A percentile compares a stretch with the other conserved stretches of the same genome.
Evolutionary conservation across 2,113 vertebrate species (phyloP).

Genomic region (Plestiodon gilberti): DNA sequence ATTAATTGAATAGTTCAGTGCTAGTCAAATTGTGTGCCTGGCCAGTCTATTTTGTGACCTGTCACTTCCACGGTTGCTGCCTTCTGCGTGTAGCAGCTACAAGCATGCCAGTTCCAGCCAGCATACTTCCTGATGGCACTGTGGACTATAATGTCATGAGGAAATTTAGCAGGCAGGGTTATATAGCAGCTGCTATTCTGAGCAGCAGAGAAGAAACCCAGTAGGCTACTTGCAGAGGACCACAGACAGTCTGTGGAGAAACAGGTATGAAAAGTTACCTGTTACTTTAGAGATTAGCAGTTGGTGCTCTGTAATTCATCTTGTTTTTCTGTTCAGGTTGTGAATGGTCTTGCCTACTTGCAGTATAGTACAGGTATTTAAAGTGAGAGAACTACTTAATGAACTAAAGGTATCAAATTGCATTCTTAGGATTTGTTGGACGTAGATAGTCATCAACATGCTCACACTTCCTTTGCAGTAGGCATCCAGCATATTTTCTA

Average conservation of each 20-base stretch:
- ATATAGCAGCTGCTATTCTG: neutral
- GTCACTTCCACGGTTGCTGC: too few relatives aligned
- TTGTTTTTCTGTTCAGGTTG: neutral
- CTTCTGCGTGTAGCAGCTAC: neutral
- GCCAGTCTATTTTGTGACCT: neutral
- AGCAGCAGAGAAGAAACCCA: neutral
- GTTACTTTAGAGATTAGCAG: neutral
- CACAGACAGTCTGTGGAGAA: neutral
- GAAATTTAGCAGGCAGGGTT: neutral
- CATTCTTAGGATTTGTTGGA: neutral
- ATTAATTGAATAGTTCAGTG: neutral
- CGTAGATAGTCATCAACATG: neutral
- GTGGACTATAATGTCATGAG: neutral
- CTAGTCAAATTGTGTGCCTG: neutral
- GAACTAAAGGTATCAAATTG: neutral
- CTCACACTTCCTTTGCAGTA: conserved; percentile 8
- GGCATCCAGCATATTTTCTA: neutral
- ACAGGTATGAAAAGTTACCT: neutral
- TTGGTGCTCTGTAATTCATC: neutral
- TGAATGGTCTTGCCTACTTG: neutral
- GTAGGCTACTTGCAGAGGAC: too few relatives aligned
- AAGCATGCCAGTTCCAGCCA: neutral
- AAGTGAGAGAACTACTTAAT: neutral
- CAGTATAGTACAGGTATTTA: neutral
- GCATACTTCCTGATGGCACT: neutral